phyloP scores from a whole-genome alignment of 2,113 vertebrate genomes.

The Ciconia boyciana region DNA sequence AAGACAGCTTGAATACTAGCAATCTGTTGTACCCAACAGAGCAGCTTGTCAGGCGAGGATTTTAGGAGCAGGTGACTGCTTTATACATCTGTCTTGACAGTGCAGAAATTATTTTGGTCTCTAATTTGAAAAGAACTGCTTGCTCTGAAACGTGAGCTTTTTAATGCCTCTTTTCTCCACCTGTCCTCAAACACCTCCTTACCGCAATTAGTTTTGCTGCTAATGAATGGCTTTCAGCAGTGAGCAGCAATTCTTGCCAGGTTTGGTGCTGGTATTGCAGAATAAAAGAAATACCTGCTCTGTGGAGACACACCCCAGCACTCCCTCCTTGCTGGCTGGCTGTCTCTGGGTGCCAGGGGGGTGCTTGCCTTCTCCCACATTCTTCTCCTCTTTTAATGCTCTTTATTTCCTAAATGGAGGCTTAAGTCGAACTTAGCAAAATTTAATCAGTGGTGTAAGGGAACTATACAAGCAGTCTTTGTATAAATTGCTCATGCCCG shows the following conservation, averaged over 20 bases:
- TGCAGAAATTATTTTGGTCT: not conserved
- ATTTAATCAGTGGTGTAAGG: not conserved
- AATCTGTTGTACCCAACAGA: not conserved
- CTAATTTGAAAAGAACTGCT: not conserved
- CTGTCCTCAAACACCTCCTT: not conserved
- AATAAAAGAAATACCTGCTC: not conserved
- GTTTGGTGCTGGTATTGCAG: not conserved
- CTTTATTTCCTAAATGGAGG: not conserved
- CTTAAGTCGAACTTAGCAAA: not conserved
- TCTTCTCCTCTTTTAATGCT: not conserved
- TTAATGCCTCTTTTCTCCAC: not conserved
- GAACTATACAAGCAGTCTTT: not conserved
- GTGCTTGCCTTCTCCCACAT: not conserved
- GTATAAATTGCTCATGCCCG: not conserved
- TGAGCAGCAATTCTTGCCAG: not conserved
- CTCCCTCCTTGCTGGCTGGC: not conserved
- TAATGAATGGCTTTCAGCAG: not conserved
- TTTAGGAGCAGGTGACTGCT: not conserved
- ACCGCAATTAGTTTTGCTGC: not conserved
- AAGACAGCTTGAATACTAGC: not conserved
- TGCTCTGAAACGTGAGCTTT: not conserved
- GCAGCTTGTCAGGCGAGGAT: not conserved
- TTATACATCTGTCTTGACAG: not conserved
- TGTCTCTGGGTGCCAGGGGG: accelerated
- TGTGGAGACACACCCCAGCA: not conserved